Evolutionary conservation across 37 sponge, comb jelly and placozoan genomes (phyloP), one percentile per base, ranked within the genome.

Genomic region (Ephydatia muelleri): DNA sequence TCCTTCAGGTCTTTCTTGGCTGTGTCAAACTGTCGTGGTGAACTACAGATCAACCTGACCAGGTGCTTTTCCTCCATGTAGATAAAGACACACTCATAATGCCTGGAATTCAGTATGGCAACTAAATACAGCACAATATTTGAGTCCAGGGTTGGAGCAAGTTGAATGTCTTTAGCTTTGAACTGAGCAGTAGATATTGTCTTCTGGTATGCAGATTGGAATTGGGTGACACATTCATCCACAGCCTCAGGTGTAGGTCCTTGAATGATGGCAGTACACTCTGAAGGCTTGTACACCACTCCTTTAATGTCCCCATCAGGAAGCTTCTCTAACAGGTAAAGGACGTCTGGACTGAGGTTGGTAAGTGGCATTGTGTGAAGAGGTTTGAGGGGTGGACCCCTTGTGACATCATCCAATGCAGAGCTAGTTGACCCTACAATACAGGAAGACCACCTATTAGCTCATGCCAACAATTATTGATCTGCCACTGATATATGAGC

Each of bases 1-100:
- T 82, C 81, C 2, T 5, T 39, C 22, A 88, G 77, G 5, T 76
- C 30, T 57, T 76, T 88, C 43, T 82, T 88, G 28, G 83, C 88
- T 70, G 67, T 77, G 8, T 88, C 88, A 77, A 77, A 82, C 40
- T 88, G 88, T 27, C 88, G 88, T 36, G 87, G 80, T 23, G 83
- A 76, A 0, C 11, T 75, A 28, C 83, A 88, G 35, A 88, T 38
- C 8, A 88, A 31, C n/a, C 32, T 82, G 9, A 88, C 76, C 11
- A 9, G 28, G 2, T 65, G 34, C 26, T 27, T 19, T 5, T 81
- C 67, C 49, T 82, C 82, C 14, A 38, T 2, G 21, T 57, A 57
- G 57, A 67, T 5, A 40, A 84, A 84, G 14, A 67, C 84, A 84
- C 77, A 76, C 68, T 48, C 69, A 25, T 76, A 23, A 68, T 84